phyloP scores from a whole-genome alignment of 2,797 vertebrate genomes.

The Xenops minutus region DNA sequence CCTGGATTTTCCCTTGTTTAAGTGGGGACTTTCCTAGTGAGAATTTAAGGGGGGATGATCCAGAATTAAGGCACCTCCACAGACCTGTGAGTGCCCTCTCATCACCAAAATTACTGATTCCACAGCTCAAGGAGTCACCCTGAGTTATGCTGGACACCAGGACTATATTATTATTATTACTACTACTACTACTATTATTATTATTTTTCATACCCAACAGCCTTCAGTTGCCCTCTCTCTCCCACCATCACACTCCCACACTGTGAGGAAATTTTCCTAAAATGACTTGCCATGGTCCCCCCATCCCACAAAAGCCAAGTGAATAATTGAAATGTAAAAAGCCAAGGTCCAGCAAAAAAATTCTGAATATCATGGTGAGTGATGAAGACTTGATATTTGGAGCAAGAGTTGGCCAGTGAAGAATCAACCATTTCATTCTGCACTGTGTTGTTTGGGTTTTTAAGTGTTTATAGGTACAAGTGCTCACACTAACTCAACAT shows the following conservation, averaged over 20 bases:
- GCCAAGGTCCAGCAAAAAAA: not conserved
- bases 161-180: not conserved
- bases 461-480: not conserved
- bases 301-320: not conserved
- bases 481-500: not conserved
- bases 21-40: not conserved
- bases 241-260: not conserved
- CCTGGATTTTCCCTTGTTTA: not conserved
- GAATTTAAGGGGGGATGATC: not conserved
- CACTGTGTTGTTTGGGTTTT: accelerated
- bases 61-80: not conserved
- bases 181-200: not conserved
- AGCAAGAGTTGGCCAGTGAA: not conserved
- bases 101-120: not conserved
- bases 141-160: not conserved
- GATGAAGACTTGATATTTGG: not conserved
- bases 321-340: not conserved
- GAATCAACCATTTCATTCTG: not conserved
- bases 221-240: not conserved
- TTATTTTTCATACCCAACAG: not conserved
- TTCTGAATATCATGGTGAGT: not conserved
- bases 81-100: not conserved
- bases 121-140: not conserved
- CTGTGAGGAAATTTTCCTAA: not conserved
- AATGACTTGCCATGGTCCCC: not conserved